Conservation (phyloP, 1,140 invertebrate species). For the Coenobita brevimanus region DNA sequence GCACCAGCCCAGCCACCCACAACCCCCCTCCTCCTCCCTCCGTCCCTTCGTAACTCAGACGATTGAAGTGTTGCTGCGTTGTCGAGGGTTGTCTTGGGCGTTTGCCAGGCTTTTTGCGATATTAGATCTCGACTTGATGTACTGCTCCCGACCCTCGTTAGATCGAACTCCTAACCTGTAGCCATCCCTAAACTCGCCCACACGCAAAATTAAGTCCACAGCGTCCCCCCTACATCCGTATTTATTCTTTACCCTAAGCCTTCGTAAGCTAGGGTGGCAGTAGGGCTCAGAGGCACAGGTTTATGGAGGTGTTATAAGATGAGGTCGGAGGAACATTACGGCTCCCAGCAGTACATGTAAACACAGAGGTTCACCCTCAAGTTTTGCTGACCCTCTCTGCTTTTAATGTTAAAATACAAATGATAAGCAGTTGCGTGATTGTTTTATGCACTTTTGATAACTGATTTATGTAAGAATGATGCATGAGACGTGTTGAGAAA, state of each 20-base stretch:
- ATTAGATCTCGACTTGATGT: conserved; percentile 61
- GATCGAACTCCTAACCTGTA: background rate
- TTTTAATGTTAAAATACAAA: too few species aligned
- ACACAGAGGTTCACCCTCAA: background rate
- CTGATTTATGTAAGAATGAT: too few species aligned
- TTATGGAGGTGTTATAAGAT: too few species aligned
- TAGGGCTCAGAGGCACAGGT: too few species aligned
- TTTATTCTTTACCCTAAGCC: background rate
- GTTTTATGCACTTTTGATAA: too few species aligned
- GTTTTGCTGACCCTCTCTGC: background rate
- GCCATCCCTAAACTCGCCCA: background rate
- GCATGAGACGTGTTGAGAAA: too few species aligned
- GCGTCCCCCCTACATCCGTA: background rate
- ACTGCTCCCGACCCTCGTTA: conserved; percentile 20
- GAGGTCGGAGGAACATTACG: too few species aligned
- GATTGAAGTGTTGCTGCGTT: conserved; percentile 54
- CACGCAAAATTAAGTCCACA: background rate
- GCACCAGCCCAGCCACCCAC: too few species aligned
- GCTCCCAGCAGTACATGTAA: too few species aligned
- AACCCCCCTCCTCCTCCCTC: conserved; percentile 1
- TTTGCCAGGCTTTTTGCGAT: conserved; percentile 66
- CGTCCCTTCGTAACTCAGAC: conserved; percentile 17
- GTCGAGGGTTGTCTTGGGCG: conserved; percentile 58
- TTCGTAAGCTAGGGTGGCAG: too few species aligned
- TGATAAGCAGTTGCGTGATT: too few species aligned